Evolutionary conservation across 2,797 vertebrate species (phyloP).

Genomic region (Platyrinchus mystaceus): DNA sequence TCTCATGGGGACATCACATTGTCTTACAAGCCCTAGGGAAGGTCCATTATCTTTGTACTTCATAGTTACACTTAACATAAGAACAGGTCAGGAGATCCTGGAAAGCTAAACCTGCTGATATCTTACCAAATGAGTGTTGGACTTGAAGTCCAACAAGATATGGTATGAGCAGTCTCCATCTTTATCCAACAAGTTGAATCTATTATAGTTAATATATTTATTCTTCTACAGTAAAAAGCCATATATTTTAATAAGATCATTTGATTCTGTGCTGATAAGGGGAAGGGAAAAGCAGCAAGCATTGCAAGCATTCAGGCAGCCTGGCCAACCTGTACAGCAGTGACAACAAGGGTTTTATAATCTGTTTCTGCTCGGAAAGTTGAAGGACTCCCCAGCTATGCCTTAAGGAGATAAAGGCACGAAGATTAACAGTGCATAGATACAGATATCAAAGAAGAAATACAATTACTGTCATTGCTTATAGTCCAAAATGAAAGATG

Average conservation of each 20-base stretch:
- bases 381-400: neutral
- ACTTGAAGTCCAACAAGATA: neutral
- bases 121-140: rapidly evolving
- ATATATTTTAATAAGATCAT: neutral
- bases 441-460: neutral
- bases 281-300: neutral
- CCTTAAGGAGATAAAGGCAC: neutral
- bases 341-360: neutral
- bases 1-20: neutral
- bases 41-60: neutral
- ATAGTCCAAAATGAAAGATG: neutral
- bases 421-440: neutral
- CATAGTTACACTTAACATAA: neutral
- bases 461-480: neutral
- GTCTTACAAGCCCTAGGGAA: neutral
- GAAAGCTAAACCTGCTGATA: neutral
- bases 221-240: neutral
- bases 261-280: neutral
- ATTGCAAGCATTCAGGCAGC: neutral
- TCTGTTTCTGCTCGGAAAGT: neutral
- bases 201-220: neutral
- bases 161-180: neutral
- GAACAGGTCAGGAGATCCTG: neutral
- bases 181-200: neutral
- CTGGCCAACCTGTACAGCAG: neutral